Evolutionary conservation across 2,797 vertebrate genomes (phyloP), one percentile per base, ranked within the genome.

Genomic region (Acanthurus lineatus): DNA sequence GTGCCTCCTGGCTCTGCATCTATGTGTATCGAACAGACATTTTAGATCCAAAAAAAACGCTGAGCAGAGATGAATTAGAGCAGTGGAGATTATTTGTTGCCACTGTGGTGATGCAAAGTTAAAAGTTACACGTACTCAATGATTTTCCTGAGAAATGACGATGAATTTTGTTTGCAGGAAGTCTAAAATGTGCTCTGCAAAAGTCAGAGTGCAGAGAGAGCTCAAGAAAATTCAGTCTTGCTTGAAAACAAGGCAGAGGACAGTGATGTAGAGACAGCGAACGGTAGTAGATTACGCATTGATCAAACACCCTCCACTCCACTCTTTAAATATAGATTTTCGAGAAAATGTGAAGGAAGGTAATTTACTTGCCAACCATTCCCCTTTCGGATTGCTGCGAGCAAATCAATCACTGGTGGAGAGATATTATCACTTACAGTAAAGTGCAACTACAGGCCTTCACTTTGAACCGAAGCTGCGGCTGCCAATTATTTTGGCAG

Each of bases 301-400:
- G 85, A 89, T 89, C 86, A 86, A 76, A 81, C 80, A 77, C 69
- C 77, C 61, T 79, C 70, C 81, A 56, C 48, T 40, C 38, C 38
- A 40, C 78, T 62, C 69, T 86, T 89, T 85, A 86, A 85, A 87
- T 90, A 88, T 85, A 82, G 86, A 92, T 89, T 88, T 88, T 81
- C 69, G 65, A 69, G 76, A 81, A 90, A 86, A 84, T 81, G 84
- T 88, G 81, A 88, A 80, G 63, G 78, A 84, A 86, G 81, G 83
- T 90, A 81, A 88, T 87, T 88, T 83, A 86, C 79, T 88, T 73
- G 71, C 82, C 80, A 85, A 40, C 67, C 14, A 15, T 69, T 80
- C 71, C 79, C 76, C 28, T 28, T 79, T 79, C 65, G 64, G 77
- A 83, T 87, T 64, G 2, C 53, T 58, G n/a, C 25, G 52, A 54